phyloP scores from a whole-genome alignment of 2,113 vertebrate genomes.

The Lophotis ruficrista region DNA sequence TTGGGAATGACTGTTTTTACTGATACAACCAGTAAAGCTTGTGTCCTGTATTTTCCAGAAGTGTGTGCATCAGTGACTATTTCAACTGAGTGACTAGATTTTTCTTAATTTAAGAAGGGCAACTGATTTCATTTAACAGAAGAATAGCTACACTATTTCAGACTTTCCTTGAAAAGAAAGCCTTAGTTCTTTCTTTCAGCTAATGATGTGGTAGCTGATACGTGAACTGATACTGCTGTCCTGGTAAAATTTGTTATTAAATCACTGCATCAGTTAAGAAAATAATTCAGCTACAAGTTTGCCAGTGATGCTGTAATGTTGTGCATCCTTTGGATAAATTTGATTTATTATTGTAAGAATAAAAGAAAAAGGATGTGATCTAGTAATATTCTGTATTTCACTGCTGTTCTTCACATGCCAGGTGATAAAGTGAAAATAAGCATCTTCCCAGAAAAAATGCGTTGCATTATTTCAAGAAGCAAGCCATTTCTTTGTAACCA shows the following conservation, averaged over 20 bases:
- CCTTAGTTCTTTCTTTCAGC: background rate
- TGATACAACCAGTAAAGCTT: background rate
- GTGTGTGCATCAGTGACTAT: background rate
- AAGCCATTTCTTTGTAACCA: background rate
- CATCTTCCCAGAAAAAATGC: background rate
- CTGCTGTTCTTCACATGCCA: background rate
- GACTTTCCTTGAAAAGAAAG: background rate
- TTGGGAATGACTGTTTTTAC: background rate
- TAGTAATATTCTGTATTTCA: background rate
- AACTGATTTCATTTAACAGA: slow-evolving; percentile 37
- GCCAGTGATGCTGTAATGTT: slow-evolving; percentile 20
- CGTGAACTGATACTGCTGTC: background rate
- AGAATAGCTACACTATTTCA: background rate
- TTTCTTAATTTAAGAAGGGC: background rate
- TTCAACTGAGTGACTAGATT: background rate
- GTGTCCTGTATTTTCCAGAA: background rate
- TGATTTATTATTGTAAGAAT: slow-evolving; percentile 42
- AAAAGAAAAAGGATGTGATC: slow-evolving; percentile 42
- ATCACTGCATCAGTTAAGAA: slow-evolving; percentile 43
- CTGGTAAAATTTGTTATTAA: slow-evolving; percentile 18
- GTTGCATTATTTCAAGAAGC: background rate
- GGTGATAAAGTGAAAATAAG: background rate
- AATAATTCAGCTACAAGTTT: slow-evolving; percentile 57
- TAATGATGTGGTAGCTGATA: background rate
- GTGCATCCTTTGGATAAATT: slow-evolving; percentile 27